Evolutionary conservation across 2,113 vertebrate species (phyloP), one percentile per base, ranked within the genome.

Genomic region (Megaptera novaeangliae): DNA sequence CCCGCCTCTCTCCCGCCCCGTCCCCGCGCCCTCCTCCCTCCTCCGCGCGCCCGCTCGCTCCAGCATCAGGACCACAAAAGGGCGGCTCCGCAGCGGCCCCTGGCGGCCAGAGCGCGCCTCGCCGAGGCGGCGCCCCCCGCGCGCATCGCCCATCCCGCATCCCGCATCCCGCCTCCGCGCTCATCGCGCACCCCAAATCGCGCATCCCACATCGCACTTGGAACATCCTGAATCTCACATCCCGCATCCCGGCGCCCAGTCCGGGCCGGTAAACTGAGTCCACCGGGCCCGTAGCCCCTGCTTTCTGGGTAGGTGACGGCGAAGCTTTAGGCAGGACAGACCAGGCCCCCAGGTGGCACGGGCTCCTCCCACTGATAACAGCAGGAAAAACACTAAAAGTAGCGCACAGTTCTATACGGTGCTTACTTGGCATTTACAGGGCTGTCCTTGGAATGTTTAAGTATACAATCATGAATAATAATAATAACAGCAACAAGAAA

Each of bases 11-110:
- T 39, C 94, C 94, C 97, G 74, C 83, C 84, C 21, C 23, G 80
- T 64, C 90, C 68, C 87, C 69, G 92, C 94, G 55, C 91, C 59
- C 66, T 94, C 71, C 87, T 46, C 63, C 94, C 78, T 71, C 88
- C 61, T 36, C 75, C 36, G 89, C 93, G 64, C 95, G 91, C 80
- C 94, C 78, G 87, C 95, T 91, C 59, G 97, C 81, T 81, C 96
- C 98, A 96, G 97, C 98, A 96, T 95, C 96, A 95, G 97, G 94
- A 96, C 98, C 98, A 98, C 98, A 98, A 98, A 97, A 98, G 98
- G 87, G 94, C 85, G 93, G 98, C 98, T 74, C 97, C 68, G 71
- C 97, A 94, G 98, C 98, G 98, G 36, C 98, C 84, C 96, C 98
- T 97, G 96, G 81, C 44, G 92, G 94, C 92, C 71, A 11, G 39